These are phyloP conservation scores for Phocoena sinus DNA, from an alignment of 2,113 vertebrate genomes.

Conservation along the genomic window DNA sequence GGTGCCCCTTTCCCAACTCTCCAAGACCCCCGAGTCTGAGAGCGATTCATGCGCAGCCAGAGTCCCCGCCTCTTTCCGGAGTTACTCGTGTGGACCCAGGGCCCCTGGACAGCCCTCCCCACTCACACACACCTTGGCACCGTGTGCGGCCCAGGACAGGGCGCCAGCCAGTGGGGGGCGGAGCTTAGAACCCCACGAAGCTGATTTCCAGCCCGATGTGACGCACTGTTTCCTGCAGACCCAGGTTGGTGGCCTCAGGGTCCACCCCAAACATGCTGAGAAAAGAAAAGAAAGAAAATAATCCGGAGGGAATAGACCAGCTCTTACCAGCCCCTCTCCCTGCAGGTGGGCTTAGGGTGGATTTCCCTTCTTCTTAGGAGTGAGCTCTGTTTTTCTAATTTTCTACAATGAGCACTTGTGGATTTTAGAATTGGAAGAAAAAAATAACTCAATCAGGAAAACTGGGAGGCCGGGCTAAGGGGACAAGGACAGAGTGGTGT, in stretches of 20 bases:
- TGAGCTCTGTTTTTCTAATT: not conserved
- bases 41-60: accelerated
- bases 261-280: too few relatives aligned
- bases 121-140: not conserved
- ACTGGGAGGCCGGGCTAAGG: not conserved
- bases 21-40: not conserved
- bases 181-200: not conserved
- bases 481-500: not conserved
- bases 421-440: not conserved
- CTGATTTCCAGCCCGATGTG: too few relatives aligned
- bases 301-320: accelerated
- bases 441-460: not conserved
- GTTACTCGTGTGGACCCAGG: not conserved
- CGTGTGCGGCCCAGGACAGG: not conserved
- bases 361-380: not conserved
- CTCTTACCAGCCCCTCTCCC: not conserved
- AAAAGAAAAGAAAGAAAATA: not conserved
- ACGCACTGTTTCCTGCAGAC: not conserved
- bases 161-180: not conserved
- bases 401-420: not conserved
- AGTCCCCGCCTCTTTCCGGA: not conserved
- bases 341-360: not conserved
- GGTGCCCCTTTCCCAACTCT: too few relatives aligned
- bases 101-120: too few relatives aligned
- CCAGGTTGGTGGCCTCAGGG: not conserved